Base-by-base conservation (phyloP, 2,888 invertebrate species). In the Noctua comes region DNA sequence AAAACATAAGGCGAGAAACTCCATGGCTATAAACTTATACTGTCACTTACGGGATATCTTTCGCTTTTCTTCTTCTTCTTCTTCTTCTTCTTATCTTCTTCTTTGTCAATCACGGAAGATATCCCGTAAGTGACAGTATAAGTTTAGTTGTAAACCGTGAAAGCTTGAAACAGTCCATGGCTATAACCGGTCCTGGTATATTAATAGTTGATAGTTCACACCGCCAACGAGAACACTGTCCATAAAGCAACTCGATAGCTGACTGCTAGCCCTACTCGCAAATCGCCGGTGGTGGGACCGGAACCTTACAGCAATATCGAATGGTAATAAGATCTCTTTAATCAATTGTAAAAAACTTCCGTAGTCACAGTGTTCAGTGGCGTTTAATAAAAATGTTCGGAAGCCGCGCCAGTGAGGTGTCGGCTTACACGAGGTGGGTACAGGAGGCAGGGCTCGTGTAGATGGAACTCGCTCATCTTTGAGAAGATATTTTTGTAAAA, bases 371-470 rank as follows among this genome's bases (percentile, higher is more conserved):
- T 88, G 77, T 86, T 86, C 85, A 86, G 80, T 88, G n/a, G 43
- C 88, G 87, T 92, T 91, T 91, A 91, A 92, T 91, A 92, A 92
- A 93, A 92, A 91, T 83, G 84, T 85, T 82, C 80, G 83, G 91
- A 91, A 91, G 90, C 90, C 91, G 73, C 62, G 77, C 72, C 79
- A 87, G 80, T 86, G 88, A 80, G 75, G 89, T 87, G 88, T 92
- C 83, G 83, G 82, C 82, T 92, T 91, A 91, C 92, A 77, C 78
- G 88, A 48, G 72, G 51, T 8, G 66, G 43, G 16, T 13, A 43
- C 36, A 0, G n/a, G 46, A 59, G 40, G 36, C 64, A 54, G 8
- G 40, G 5, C 85, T 68, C 40, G 76, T 40, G 13, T 11, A 82
- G 54, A 65, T 73, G 13, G 6, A 36, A 6, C 11, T 31, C 62